Base-by-base conservation (phyloP, 2,113 vertebrate species). In the Lagopus leucura region DNA sequence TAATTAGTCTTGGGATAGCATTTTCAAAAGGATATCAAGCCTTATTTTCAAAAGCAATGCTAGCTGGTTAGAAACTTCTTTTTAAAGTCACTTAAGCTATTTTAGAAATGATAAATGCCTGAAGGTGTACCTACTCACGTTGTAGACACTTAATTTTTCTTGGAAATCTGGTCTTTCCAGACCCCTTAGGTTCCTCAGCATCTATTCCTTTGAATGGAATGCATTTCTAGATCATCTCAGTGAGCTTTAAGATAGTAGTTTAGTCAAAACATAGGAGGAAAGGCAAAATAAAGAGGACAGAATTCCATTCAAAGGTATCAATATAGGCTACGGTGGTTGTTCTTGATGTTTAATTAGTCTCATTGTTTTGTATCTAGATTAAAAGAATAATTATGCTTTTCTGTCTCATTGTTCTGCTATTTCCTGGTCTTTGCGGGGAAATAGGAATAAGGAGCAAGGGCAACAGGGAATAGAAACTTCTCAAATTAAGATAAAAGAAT, bases 401-500 rank as follows among this genome's bases (percentile, higher is more conserved):
- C 66, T 76, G 0, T 79, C 43, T 74, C 47, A 52, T 57, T 57
- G 40, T 83, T 79, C 45, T 77, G 83, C 12, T 30, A 28, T 85
- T 42, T 19, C 8, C 8, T 19, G 43, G 60, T 66, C 42, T 80
- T 42, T 34, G n/a, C 8, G 63, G 45, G 45, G 75, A 93, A 69
- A 70, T 52, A 42, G 34, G 58, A 92, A 78, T n/a, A 18, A 85
- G 71, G 85, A 92, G 82, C 43, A 63, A 25, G 12, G 34, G 82
- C 48, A 89, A 58, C 58, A 48, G 48, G 61, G 34, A 85, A 87
- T 79, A 82, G 75, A 87, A 81, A 84, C 55, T 71, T 84, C 93
- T 87, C 63, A 85, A 89, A 69, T 61, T 75, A 75, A 85, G 77
- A 65, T 78, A 64, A 85, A 52, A 85, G 78, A 83, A 21, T 17